Evolutionary conservation across 2,888 invertebrate genomes (phyloP), one percentile per base, ranked within the genome.

Genomic region (Parnassius orleans): DNA sequence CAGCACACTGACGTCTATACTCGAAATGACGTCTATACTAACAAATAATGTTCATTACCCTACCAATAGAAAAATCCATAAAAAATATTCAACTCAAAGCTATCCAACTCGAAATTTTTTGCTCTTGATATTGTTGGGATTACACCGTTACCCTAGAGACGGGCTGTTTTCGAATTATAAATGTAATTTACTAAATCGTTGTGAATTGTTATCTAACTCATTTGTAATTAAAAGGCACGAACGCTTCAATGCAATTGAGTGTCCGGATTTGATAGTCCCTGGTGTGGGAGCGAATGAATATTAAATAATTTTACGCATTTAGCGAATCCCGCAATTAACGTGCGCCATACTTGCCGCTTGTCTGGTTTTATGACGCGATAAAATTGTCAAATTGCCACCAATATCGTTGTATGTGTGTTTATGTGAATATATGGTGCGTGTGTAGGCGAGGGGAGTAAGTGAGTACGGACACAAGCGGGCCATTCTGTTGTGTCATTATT

Each of bases 271-370:
- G 79, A 81, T 79, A 71, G 77, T 72, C 69, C 68, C 72, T 75
- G 73, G 79, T 80, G 77, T 72, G 72, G 68, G 74, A 43, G 53
- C 71, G 73, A 75, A 83, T 83, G 78, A 81, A 84, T 81, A 81
- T 80, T 78, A 77, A 80, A 82, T 85, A 80, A 83, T 84, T 81
- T 79, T 72, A 72, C 69, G 72, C 76, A 79, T 62, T 62, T 83
- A 66, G 77, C 77, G 81, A 83, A 84, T 81, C 77, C 77, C 76
- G 74, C 78, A 81, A 83, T 84, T 83, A 82, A 80, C 79, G 73
- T 15, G 41, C 52, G 54, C 47, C 54, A 44, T 61, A 54, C 52
- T 58, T 56, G 58, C 57, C 58, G 61, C 42, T 52, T 11, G 56
- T 19, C 59, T 14, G 57, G 41, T 55, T 61, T 65, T 61, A 65